Evolutionary conservation across 1,140 invertebrate species (phyloP).

Genomic region (Hesperophylax magnus): DNA sequence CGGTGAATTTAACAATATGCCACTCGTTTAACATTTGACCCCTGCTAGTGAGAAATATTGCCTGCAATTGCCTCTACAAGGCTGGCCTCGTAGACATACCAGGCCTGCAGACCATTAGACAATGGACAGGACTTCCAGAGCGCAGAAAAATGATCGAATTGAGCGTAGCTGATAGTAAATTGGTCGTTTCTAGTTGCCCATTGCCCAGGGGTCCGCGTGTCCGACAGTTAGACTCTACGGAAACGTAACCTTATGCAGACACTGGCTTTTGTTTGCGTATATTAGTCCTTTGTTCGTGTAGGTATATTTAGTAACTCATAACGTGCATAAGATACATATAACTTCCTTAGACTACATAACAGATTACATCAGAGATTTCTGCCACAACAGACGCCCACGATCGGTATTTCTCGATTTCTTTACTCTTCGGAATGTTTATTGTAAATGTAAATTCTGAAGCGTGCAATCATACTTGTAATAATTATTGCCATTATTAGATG

Average conservation of each 20-base stretch:
- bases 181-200: neutral
- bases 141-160: conserved; percentile 4
- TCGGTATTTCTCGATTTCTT: too few species aligned
- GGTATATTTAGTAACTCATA: neutral
- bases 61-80: too few species aligned
- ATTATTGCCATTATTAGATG: too few species aligned
- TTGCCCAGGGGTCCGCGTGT: conserved; percentile 28
- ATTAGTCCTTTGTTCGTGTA: conserved; percentile 24
- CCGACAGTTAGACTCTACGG: neutral
- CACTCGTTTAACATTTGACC: too few species aligned
- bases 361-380: neutral
- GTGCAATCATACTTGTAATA: too few species aligned
- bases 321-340: neutral
- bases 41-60: too few species aligned
- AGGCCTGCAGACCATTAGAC: neutral
- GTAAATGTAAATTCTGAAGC: too few species aligned
- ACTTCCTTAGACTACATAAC: neutral
- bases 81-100: too few species aligned
- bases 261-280: conserved; percentile 22
- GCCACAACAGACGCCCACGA: too few species aligned
- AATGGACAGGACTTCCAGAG: neutral
- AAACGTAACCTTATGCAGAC: conserved; percentile 13
- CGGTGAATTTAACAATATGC: too few species aligned
- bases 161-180: conserved; percentile 11
- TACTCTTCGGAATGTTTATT: too few species aligned